A percentile compares a stretch with the other conserved stretches of the same genome.
These are phyloP conservation scores for Xylota segnis DNA, from an alignment of 2,888 invertebrate species.

Conservation along the genomic window DNA sequence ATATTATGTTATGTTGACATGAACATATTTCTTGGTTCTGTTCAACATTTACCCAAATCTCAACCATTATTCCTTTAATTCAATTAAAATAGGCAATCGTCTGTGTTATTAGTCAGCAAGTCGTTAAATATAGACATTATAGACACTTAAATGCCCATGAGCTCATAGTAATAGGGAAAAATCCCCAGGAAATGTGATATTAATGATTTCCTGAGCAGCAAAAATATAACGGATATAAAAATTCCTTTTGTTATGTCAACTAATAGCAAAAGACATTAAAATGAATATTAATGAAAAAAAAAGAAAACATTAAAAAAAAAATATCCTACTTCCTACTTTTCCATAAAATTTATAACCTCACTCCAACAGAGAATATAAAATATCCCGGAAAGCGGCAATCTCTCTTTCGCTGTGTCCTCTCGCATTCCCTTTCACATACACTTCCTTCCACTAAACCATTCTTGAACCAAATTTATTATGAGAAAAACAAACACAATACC, in stretches of 20 bases:
- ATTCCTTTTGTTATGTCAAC: slow-evolving; percentile 30
- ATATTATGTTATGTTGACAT: too few species aligned
- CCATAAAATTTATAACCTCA: slow-evolving; percentile 46
- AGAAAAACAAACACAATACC: slow-evolving; percentile 56
- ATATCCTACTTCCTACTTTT: slow-evolving; percentile 3
- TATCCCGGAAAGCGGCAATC: slow-evolving; percentile 11
- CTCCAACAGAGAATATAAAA: slow-evolving; percentile 39
- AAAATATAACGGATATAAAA: not conserved
- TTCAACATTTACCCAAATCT: too few species aligned
- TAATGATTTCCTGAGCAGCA: slow-evolving; percentile 9
- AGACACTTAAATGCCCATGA: not conserved
- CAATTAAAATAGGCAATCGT: too few species aligned
- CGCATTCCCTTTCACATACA: slow-evolving; percentile 13
- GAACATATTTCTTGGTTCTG: too few species aligned
- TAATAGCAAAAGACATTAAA: slow-evolving; percentile 35
- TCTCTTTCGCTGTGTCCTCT: not conserved
- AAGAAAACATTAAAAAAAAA: slow-evolving; percentile 25
- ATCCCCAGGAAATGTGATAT: not conserved
- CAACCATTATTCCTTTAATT: too few species aligned
- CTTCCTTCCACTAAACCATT: slow-evolving; percentile 42
- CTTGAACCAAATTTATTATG: slow-evolving; percentile 57
- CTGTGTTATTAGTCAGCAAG: too few species aligned
- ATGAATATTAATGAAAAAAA: slow-evolving; percentile 40
- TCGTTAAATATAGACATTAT: slow-evolving; percentile 10
- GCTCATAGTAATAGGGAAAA: not conserved